These are phyloP conservation scores for Zaprionus obscuricornis DNA, from an alignment of 2,888 invertebrate genomes.

Conservation along the genomic window DNA sequence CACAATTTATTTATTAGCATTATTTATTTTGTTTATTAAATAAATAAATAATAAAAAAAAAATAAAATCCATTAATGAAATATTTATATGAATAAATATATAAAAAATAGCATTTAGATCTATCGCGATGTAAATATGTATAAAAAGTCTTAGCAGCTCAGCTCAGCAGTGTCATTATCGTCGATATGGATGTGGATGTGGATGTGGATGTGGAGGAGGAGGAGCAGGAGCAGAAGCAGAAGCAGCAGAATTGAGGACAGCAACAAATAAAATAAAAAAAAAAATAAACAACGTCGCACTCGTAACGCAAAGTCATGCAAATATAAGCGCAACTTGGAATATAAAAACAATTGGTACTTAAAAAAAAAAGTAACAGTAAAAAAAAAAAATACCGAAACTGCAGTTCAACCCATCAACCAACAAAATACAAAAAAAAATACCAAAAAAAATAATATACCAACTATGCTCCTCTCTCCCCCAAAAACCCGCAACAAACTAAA, in stretches of 20 bases:
- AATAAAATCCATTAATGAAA: conserved; percentile 47
- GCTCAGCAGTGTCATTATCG: too few species aligned
- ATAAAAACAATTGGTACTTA: conserved; percentile 63
- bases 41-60: too few species aligned
- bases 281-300: conserved; percentile 53
- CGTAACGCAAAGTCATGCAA: conserved; percentile 48
- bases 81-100: conserved; percentile 27
- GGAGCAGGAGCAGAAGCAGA: conserved; percentile 47
- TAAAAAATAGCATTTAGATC: conserved; percentile 43
- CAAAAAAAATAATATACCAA: conserved; percentile 30
- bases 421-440: conserved; percentile 24
- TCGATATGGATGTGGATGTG: too few species aligned
- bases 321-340: conserved; percentile 44
- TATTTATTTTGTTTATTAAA: conserved; percentile 29
- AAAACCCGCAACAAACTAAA: conserved; percentile 50
- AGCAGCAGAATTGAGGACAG: conserved; percentile 43
- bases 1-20: conserved; percentile 35
- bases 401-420: conserved; percentile 59
- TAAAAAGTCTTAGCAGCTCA: conserved; percentile 36
- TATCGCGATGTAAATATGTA: conserved; percentile 24
- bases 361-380: too few species aligned
- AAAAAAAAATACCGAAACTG: conserved; percentile 47
- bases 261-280: conserved; percentile 53
- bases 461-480: conserved; percentile 58
- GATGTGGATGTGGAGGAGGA: conserved; percentile 47